These are phyloP conservation scores for Eulithis prunata DNA, from an alignment of 2,888 invertebrate genomes.

Conservation along the genomic window DNA sequence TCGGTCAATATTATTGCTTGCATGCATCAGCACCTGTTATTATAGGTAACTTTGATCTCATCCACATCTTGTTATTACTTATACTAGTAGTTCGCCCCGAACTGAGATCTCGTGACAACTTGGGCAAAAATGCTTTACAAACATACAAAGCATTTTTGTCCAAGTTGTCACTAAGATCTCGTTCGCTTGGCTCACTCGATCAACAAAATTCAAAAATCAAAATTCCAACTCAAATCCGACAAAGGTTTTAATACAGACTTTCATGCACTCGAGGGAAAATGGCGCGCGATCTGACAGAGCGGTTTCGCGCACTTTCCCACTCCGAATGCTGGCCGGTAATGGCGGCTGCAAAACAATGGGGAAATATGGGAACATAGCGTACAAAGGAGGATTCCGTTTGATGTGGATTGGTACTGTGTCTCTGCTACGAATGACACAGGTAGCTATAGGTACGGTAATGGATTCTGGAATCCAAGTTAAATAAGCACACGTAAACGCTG, in stretches of 20 bases:
- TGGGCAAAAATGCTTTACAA: too few relatives aligned
- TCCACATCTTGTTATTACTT: slow-evolving; percentile 14
- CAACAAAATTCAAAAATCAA: too few relatives aligned
- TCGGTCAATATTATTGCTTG: too few relatives aligned
- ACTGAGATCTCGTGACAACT: too few relatives aligned
- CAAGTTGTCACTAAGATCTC: too few relatives aligned
- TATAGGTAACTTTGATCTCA: not conserved
- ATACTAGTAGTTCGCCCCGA: too few relatives aligned
- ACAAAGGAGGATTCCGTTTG: slow-evolving; percentile 76
- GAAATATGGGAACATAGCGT: slow-evolving; percentile 64
- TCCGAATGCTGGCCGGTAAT: slow-evolving; percentile 75
- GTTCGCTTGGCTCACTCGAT: too few relatives aligned
- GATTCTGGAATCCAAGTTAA: slow-evolving; percentile 18
- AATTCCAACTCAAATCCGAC: slow-evolving; percentile 31
- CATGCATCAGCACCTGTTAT: too few relatives aligned
- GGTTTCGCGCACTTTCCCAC: slow-evolving; percentile 67
- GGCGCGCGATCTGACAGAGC: slow-evolving; percentile 74
- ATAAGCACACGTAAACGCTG: not conserved
- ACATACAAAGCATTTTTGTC: too few relatives aligned
- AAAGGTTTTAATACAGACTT: slow-evolving; percentile 44
- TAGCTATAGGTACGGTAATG: slow-evolving; percentile 22
- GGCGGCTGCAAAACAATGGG: slow-evolving; percentile 75
- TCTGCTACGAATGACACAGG: slow-evolving; percentile 20
- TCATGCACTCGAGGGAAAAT: slow-evolving; percentile 59
- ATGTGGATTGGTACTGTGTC: slow-evolving; percentile 66